phyloP scores from a whole-genome alignment of 2,113 vertebrate species.

The Montifringilla adamsi region DNA sequence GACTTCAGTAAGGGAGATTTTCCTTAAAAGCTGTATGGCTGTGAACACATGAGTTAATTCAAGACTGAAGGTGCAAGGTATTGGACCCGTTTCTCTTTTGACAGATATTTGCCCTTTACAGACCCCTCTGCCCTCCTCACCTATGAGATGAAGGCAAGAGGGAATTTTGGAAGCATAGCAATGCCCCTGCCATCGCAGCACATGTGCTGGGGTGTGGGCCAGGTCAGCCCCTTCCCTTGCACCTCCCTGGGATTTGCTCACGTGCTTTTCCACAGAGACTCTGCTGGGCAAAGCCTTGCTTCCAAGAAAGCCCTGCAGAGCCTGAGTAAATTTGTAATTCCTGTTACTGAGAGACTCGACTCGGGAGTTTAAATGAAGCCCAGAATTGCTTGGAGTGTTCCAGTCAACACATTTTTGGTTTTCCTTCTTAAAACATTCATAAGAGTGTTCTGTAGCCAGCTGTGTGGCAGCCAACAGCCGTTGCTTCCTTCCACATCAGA shows the following conservation, averaged over 20 bases:
- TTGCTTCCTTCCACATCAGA: slow-evolving; percentile 21
- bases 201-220: not conserved
- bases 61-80: not conserved
- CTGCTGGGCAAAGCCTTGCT: not conserved
- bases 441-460: slow-evolving; percentile 17
- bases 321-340: not conserved
- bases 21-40: rapidly evolving
- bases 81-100: not conserved
- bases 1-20: not conserved
- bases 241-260: not conserved
- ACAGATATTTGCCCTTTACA: not conserved
- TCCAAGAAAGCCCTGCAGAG: not conserved
- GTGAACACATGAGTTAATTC: not conserved
- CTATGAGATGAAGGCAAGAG: rapidly evolving
- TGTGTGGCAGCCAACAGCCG: not conserved
- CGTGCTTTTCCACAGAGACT: not conserved
- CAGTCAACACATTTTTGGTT: slow-evolving; percentile 40
- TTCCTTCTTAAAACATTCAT: not conserved
- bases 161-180: not conserved
- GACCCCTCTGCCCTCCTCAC: not conserved
- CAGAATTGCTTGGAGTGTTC: not conserved
- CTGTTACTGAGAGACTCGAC: not conserved
- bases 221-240: not conserved
- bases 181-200: rapidly evolving
- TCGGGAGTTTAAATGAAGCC: not conserved